These are phyloP conservation scores for Phymastichus coffea DNA, from an alignment of 1,140 invertebrate genomes.

Conservation along the genomic window DNA sequence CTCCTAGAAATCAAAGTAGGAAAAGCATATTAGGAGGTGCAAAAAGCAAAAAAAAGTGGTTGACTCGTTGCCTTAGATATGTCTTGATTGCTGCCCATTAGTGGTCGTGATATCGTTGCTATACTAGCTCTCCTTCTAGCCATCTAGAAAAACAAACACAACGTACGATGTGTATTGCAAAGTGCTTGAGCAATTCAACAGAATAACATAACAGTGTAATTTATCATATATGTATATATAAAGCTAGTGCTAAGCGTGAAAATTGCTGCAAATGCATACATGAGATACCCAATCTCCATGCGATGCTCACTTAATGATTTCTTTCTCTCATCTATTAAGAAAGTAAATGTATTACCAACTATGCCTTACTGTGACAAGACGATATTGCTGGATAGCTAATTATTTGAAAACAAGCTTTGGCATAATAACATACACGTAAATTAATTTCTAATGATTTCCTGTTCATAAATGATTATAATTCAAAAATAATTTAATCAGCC, in stretches of 20 bases:
- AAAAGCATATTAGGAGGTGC: no score
- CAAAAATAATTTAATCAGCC: no score
- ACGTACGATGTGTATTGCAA: not conserved
- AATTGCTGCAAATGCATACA: not conserved
- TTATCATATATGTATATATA: constrained; percentile 6
- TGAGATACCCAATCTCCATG: constrained; percentile 4
- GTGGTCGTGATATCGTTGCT: constrained; percentile 51
- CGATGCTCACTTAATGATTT: not conserved
- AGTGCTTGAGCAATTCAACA: not conserved
- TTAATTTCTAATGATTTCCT: no score
- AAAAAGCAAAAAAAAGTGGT: constrained; percentile 3
- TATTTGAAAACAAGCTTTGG: no score
- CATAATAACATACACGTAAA: no score
- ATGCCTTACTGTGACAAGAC: no score
- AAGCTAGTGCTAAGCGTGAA: constrained; percentile 14
- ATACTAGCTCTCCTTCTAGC: constrained; percentile 54
- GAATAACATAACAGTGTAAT: not conserved
- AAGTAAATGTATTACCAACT: no score
- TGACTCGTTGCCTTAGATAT: constrained; percentile 47
- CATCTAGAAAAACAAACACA: constrained; percentile 43
- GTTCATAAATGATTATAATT: no score
- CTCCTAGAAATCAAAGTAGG: no score
- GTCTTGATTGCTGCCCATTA: constrained; percentile 42
- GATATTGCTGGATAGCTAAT: no score
- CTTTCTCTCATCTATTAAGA: not conserved